These are phyloP conservation scores for Protophormia terraenovae DNA, from an alignment of 2,888 invertebrate genomes.

Conservation along the genomic window DNA sequence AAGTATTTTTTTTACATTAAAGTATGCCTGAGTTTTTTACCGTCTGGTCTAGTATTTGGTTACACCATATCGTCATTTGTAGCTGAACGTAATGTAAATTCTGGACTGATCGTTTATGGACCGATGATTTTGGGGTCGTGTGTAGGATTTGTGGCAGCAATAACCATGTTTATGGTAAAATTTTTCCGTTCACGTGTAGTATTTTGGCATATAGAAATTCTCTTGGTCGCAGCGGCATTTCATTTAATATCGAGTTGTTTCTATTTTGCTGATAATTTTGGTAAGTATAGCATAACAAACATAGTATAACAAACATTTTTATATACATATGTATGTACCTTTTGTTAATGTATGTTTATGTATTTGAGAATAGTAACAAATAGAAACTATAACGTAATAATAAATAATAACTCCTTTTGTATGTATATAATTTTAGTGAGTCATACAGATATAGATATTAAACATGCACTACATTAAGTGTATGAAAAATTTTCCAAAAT, in stretches of 20 bases:
- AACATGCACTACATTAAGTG: too few relatives aligned
- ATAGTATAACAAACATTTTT: background rate
- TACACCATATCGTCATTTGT: conserved; percentile 77
- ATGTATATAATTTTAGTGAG: too few relatives aligned
- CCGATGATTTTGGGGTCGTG: conserved; percentile 76
- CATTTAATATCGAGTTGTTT: conserved; percentile 78
- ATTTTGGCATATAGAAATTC: conserved; percentile 76
- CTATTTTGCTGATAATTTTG: conserved; percentile 76
- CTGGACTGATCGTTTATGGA: conserved; percentile 74
- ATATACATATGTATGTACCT: too few relatives aligned
- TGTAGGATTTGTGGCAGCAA: conserved; percentile 71
- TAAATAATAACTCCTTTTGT: too few relatives aligned
- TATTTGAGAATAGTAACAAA: too few relatives aligned
- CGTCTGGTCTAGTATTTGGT: conserved; percentile 77
- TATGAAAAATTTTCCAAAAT: too few relatives aligned
- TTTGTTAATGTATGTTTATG: too few relatives aligned
- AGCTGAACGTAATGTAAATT: conserved; percentile 71
- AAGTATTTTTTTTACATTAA: conserved; percentile 49
- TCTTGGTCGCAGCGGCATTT: conserved; percentile 72
- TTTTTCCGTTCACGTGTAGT: conserved; percentile 74
- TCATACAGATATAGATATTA: too few relatives aligned
- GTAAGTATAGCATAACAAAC: conserved; percentile 71
- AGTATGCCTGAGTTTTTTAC: conserved; percentile 77
- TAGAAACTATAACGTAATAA: too few relatives aligned
- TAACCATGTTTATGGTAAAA: conserved; percentile 73